Base-by-base conservation (phyloP, 2,113 vertebrate species). In the Talpa occidentalis region DNA sequence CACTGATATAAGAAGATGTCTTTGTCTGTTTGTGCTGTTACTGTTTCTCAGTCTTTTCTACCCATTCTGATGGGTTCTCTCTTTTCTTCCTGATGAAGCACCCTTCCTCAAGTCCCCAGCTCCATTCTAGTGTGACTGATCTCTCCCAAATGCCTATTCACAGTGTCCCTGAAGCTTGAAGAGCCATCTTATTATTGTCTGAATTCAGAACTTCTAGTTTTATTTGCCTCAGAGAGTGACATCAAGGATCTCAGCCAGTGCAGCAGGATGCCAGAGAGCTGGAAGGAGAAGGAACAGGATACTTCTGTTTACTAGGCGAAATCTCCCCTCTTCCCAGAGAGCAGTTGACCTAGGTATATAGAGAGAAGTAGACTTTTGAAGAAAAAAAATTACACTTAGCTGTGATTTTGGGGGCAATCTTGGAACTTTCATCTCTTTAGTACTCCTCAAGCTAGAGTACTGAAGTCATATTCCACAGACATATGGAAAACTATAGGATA, bases 371-470 rank as follows among this genome's bases (percentile, higher is more conserved):
- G 42, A 79, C 10, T 64, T 93, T 42, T 64, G 59, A 78, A 74
- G 62, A 78, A 15, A 94, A 94, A 85, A 59, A 66, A 21, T 70
- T 86, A 24, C 35, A 94, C 17, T 82, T 88, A 30, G 40, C 28
- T 87, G 28, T 94, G 72, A 72, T 56, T 70, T 86, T 10, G 15
- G 28, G 1, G 2, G 0, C 9, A 64, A 37, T 82, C 49, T 83
- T 66, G 35, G 52, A 35, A 26, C 70, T 67, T 59, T 52, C 2
- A 10, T 77, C 35, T 81, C 22, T 22, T 44, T 1, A 67, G 5
- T 28, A 87, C 17, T 54, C 80, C 28, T n/a, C n/a, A 86, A 74
- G 82, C 26, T 78, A 35, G 21, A 44, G 15, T 90, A 52, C 70
- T 64, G 42, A 93, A n/a, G n/a, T 62, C 16, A 10, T 69, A 60